Evolutionary conservation across 2,888 invertebrate genomes (phyloP).

Genomic region (Drosophila pseudotakahashii): DNA sequence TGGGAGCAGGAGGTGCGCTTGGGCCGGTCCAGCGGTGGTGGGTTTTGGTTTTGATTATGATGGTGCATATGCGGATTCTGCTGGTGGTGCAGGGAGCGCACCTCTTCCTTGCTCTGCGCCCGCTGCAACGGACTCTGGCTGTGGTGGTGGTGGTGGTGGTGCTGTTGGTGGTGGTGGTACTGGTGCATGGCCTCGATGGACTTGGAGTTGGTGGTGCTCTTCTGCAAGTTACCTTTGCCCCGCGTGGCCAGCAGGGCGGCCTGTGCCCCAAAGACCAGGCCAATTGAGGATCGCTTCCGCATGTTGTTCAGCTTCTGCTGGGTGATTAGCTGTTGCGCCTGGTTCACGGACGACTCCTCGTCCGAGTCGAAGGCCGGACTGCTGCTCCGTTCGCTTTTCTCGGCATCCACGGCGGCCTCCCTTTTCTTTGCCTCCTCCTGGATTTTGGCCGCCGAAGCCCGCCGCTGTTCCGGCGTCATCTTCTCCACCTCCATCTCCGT

Average conservation of each 20-base stretch:
- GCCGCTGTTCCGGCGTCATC: conserved; percentile 72
- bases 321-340: conserved; percentile 83
- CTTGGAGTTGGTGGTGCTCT: conserved; percentile 79
- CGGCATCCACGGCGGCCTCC: conserved; percentile 85
- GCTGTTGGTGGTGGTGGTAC: conserved; percentile 47
- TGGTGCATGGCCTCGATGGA: conserved; percentile 80
- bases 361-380: conserved; percentile 98
- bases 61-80: conserved; percentile 62
- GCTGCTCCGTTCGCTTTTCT: conserved; percentile 93
- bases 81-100: conserved; percentile 84
- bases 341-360: conserved; percentile 91
- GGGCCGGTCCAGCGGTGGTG: conserved; percentile 86
- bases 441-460: conserved; percentile 73
- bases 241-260: conserved; percentile 83
- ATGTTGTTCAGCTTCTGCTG: conserved; percentile 81
- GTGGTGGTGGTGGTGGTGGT: conserved; percentile 15
- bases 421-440: conserved; percentile 71
- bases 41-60: conserved; percentile 13
- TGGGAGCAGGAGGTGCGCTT: conserved; percentile 84
- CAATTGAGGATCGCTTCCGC: conserved; percentile 84
- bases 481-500: conserved; percentile 64
- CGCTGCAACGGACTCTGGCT: conserved; percentile 60
- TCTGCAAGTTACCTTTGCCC: conserved; percentile 81
- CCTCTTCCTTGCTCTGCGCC: conserved; percentile 82
- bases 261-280: conserved; percentile 84